Conservation (phyloP, 2,797 vertebrate genomes). For the Acridotheres tristis region DNA sequence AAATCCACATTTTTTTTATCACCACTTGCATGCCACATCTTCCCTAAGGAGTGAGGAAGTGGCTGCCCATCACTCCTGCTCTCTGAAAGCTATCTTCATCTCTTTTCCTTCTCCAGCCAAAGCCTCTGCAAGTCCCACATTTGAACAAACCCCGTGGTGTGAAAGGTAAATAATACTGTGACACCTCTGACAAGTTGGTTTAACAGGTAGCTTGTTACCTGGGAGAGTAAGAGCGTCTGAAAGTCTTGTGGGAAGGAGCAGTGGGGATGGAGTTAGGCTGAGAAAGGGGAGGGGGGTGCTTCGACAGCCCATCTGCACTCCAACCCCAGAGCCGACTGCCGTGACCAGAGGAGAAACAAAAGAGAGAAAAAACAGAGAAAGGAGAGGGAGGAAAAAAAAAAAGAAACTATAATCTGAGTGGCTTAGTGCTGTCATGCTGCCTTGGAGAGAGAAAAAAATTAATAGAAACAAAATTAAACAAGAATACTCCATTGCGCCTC, state of each 20-base stretch:
- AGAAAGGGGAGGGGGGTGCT: slow-evolving; percentile 90
- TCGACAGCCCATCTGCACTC: slow-evolving; percentile 94
- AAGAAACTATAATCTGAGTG: slow-evolving; percentile 80
- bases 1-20: background rate
- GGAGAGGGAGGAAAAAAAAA: slow-evolving; percentile 61
- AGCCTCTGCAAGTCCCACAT: background rate
- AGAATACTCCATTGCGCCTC: slow-evolving; percentile 51
- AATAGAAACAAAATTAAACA: slow-evolving; percentile 78
- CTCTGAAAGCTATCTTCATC: background rate
- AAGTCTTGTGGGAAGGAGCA: slow-evolving; percentile 93
- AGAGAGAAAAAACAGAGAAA: slow-evolving; percentile 67
- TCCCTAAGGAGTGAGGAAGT: background rate
- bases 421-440: slow-evolving; percentile 73
- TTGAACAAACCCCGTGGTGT: background rate
- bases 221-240: slow-evolving; percentile 95
- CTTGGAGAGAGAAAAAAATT: slow-evolving; percentile 67
- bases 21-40: background rate
- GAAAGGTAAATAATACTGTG: slow-evolving; percentile 79
- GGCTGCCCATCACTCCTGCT: background rate
- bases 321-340: slow-evolving; percentile 97
- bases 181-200: slow-evolving; percentile 76
- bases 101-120: background rate
- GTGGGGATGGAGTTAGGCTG: slow-evolving; percentile 92
- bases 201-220: slow-evolving; percentile 89
- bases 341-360: slow-evolving; percentile 76